Evolutionary conservation across 2,888 invertebrate species (phyloP), one percentile per base, ranked within the genome.

Genomic region (Pemphredon lugubris): DNA sequence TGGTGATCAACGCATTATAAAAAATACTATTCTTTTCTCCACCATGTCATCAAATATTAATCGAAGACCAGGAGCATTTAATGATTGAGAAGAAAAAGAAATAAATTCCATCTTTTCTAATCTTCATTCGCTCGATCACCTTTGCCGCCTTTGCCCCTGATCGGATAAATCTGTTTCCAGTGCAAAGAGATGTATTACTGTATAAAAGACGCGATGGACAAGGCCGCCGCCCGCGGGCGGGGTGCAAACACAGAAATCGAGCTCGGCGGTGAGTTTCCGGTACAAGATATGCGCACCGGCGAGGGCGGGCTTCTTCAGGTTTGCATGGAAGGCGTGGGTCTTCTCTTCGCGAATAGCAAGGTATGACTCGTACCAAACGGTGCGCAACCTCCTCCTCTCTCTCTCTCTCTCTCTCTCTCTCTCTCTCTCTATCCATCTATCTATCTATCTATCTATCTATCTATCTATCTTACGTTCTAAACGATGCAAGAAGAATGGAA

Each of bases 321-420:
- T 90, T 98, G 99, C 93, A 97, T 99, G 94, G 99, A 99, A 91
- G 99, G 99, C 88, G 98, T 99, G 86, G 98, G 98, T 84, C 94
- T 99, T 83, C 95, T 99, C 86, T 98, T 99, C 92, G 98, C 98
- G 86, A 98, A 98, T 91, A 98, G 98, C 95, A 99, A 99, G 98
- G 99, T 99, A 95, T 90, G 91, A 76, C 47, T 76, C 65, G 53
- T 44, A 53, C 50, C 39, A 55, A 16, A 61, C 65, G 39, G 47
- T 42, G 23, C 55, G 3, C 44, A n/a, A n/a, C n/a, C n/a, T n/a
- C n/a, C n/a, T n/a, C n/a, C n/a, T n/a, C n/a, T n/a, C n/a, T n/a
- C n/a, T n/a, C n/a, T n/a, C n/a, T n/a, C n/a, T n/a, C n/a, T n/a
- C n/a, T n/a, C n/a, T n/a, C n/a, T n/a, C n/a, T n/a, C n/a, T n/a